A percentile compares a stretch with the other conserved stretches of the same genome.
Evolutionary conservation across 2,113 vertebrate species (phyloP).

Genomic region (Cromileptes altivelis): DNA sequence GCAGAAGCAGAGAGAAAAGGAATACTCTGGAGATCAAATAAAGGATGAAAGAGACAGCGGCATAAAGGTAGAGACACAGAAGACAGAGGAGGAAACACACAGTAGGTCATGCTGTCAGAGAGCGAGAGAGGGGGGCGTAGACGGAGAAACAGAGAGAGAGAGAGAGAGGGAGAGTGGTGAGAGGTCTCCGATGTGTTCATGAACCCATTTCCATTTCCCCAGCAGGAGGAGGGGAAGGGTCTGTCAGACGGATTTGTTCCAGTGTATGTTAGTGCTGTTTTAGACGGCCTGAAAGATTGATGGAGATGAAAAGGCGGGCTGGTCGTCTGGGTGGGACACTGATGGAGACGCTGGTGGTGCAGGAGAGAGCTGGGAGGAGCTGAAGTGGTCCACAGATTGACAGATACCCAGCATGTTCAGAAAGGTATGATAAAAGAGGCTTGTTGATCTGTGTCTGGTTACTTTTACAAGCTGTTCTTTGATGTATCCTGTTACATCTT

Average conservation of each 20-base stretch:
- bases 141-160: too few species aligned
- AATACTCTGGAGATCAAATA: conserved; percentile 61
- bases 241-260: conserved; percentile 39
- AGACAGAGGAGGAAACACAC: conserved; percentile 23
- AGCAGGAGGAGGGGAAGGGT: conserved; percentile 37
- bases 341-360: conserved; percentile 23
- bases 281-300: conserved; percentile 68
- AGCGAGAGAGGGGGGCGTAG: neutral
- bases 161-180: conserved; percentile 12
- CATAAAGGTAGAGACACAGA: conserved; percentile 44
- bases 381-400: conserved; percentile 16
- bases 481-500: neutral
- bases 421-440: neutral
- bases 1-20: conserved; percentile 14
- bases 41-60: conserved; percentile 53
- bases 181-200: conserved; percentile 53
- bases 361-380: conserved; percentile 37
- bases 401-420: neutral
- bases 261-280: conserved; percentile 27
- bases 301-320: conserved; percentile 44
- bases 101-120: conserved; percentile 39
- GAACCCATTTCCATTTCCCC: conserved; percentile 44
- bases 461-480: neutral
- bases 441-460: too few species aligned
- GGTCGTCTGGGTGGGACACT: conserved; percentile 2